Base-by-base conservation (phyloP, 92 coral and sea anemone genomes). In the Virgularia gustaviana region DNA sequence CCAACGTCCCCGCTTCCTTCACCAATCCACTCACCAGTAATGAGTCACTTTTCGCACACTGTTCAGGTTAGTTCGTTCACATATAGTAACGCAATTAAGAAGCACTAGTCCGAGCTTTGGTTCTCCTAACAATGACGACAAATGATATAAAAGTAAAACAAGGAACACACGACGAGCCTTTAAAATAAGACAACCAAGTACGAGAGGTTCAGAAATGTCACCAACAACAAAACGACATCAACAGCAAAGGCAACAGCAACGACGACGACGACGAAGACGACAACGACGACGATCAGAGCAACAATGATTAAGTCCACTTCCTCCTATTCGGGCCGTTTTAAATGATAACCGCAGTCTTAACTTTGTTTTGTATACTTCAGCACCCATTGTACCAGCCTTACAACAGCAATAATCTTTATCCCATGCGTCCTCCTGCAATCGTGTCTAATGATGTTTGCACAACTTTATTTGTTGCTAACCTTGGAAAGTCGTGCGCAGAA, bases 401-500 rank as follows among this genome's bases (percentile, higher is more conserved):
- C 45, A n/a, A 72, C 56, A 15, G 24, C 59, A 41, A 80, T 76
- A 44, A 32, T 76, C 44, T 88, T 1, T 49, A 16, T 55, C 51
- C 87, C 64, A 81, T 76, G 3, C 85, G 66, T 23, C 89, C 72
- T 32, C 66, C 79, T 57, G 78, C 64, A 28, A 38, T 66, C 11
- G 43, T 78, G 55, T 39, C 45, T 39, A 82, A 90, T 64, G 80
- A 86, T 7, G 89, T 95, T 0, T 92, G 98, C 44, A 63, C 90
- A 13, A 92, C 98, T 15, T 65, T 92, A 42, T 92, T 92, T 39
- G 98, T 80, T 79, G 99, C 99, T n/a, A 94, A 94, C 76, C 71
- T 94, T 27, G 99, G 90, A 24, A 90, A 94, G 39, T 72, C 76
- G 30, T 86, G 99, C 65, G 77, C 96, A 0, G 99, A 94, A 63